Conservation (phyloP, 1,140 invertebrate species). For the Lepidurus arcticus region DNA sequence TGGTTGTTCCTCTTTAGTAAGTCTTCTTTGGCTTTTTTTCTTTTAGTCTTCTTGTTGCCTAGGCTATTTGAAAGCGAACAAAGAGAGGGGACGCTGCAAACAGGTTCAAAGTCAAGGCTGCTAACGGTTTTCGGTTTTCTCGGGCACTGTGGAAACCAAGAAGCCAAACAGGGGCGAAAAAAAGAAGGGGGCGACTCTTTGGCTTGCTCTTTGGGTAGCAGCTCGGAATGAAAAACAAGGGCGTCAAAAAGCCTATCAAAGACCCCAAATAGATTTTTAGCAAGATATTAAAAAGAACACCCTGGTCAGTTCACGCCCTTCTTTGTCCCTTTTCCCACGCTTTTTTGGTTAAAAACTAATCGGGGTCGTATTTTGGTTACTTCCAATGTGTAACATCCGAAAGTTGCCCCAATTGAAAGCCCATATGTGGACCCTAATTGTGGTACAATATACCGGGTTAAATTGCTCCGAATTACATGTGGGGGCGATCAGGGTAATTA, state of each 20-base stretch:
- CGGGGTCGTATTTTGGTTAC: no score
- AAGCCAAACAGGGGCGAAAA: background rate
- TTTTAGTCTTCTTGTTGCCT: background rate
- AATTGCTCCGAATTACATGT: background rate
- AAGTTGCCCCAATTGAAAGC: no score
- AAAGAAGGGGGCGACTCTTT: background rate
- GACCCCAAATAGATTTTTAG: background rate
- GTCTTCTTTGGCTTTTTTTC: background rate
- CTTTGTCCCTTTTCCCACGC: background rate
- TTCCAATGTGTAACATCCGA: no score
- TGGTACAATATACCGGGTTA: background rate
- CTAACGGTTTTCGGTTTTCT: background rate
- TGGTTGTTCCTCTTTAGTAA: background rate
- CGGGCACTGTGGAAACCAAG: slow-evolving; percentile 4
- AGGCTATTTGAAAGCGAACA: background rate
- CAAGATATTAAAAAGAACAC: background rate
- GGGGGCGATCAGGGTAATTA: background rate
- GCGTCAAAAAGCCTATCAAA: slow-evolving; percentile 9
- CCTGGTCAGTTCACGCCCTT: background rate
- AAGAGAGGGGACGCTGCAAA: background rate
- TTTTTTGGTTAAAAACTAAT: background rate
- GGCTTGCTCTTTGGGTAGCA: background rate
- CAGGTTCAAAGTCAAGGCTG: slow-evolving; percentile 18
- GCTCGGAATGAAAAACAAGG: slow-evolving; percentile 10
- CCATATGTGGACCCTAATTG: no score